Conservation (phyloP, 2,113 vertebrate genomes). For the Ictalurus furcatus region DNA sequence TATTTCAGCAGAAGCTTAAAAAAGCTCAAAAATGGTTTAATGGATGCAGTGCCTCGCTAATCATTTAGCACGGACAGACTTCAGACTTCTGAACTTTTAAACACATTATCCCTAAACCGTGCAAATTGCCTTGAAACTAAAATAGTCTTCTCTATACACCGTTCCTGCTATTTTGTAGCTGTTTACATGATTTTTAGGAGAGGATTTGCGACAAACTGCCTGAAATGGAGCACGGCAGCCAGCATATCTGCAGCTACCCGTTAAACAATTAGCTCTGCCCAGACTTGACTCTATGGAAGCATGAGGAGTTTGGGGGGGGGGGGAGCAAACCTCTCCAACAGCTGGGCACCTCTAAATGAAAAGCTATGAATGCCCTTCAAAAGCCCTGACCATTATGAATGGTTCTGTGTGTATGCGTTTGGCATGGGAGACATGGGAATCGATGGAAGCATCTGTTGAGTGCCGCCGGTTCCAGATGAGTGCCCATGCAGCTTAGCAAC, state of each 20-base stretch:
- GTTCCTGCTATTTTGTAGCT: constrained; percentile 44
- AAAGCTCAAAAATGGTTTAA: constrained; percentile 14
- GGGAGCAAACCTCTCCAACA: constrained; percentile 44
- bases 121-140: constrained; percentile 44
- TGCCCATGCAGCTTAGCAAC: constrained; percentile 53
- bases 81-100: constrained; percentile 16
- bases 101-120: constrained; percentile 20
- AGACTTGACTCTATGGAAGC: constrained; percentile 31
- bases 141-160: constrained; percentile 30
- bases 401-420: constrained; percentile 46
- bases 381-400: constrained; percentile 35
- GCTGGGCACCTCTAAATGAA: constrained; percentile 57
- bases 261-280: constrained; percentile 55
- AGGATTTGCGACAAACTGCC: constrained; percentile 51
- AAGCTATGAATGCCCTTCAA: constrained; percentile 59
- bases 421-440: constrained; percentile 55
- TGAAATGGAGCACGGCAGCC: constrained; percentile 48
- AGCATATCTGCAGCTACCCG: constrained; percentile 38
- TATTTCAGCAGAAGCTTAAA: neutral
- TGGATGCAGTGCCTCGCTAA: neutral
- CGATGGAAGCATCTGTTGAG: constrained; percentile 54
- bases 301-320: constrained; percentile 5
- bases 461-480: constrained; percentile 60
- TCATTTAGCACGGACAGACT: constrained; percentile 14
- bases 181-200: constrained; percentile 45